These are phyloP conservation scores for Odontothrips loti DNA, from an alignment of 2,888 invertebrate species.

Conservation along the genomic window DNA sequence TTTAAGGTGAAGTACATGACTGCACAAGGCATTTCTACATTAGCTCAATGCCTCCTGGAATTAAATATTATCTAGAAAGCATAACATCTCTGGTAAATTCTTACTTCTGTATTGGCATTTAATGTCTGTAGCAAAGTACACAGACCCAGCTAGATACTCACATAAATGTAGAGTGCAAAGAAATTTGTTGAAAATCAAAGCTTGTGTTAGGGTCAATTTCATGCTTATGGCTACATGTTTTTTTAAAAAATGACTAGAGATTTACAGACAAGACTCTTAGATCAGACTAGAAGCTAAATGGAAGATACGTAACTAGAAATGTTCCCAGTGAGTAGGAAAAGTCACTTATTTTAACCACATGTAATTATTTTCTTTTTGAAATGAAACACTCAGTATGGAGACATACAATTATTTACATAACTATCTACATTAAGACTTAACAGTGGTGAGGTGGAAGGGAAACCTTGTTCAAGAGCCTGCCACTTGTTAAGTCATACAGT, in stretches of 20 bases:
- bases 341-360: not conserved
- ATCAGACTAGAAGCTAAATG: not conserved
- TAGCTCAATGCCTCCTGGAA: no score
- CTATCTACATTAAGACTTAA: constrained; percentile 14
- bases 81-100: no score
- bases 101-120: no score
- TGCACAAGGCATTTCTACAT: no score
- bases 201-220: not conserved
- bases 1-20: no score
- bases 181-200: no score
- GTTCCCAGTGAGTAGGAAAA: not conserved
- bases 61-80: no score
- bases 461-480: not conserved
- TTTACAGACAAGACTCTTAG: not conserved
- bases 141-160: no score
- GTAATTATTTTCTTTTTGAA: not conserved
- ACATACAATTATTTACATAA: constrained; percentile 10
- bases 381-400: not conserved
- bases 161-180: no score
- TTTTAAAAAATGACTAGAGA: constrained; percentile 4
- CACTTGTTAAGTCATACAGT: not conserved
- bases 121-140: no score
- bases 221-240: not conserved
- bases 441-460: not conserved
- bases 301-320: constrained; percentile 2